Evolutionary conservation across 2,113 vertebrate genomes (phyloP).

Genomic region (Elephas maximus): DNA sequence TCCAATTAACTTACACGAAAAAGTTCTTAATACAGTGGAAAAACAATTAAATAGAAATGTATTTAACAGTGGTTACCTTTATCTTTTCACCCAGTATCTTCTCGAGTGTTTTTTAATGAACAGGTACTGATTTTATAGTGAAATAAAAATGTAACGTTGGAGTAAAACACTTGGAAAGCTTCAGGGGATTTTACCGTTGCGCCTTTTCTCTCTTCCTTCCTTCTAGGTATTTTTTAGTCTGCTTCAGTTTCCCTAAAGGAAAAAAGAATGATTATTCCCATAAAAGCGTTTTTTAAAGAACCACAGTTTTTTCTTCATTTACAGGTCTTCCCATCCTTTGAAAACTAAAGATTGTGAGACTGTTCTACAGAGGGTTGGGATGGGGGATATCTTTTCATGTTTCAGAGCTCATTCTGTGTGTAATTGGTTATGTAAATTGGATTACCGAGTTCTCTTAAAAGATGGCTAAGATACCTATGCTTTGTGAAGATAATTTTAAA

Average conservation of each 20-base stretch:
- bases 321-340: not conserved
- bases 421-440: not conserved
- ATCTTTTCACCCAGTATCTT: not conserved
- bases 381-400: not conserved
- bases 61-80: not conserved
- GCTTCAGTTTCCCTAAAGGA: not conserved
- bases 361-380: not conserved
- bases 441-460: constrained; percentile 42
- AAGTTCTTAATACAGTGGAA: not conserved
- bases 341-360: not conserved
- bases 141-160: not conserved
- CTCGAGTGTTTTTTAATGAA: not conserved
- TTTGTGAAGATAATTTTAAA: constrained; percentile 52
- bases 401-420: not conserved
- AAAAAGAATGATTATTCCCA: not conserved
- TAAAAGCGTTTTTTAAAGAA: not conserved
- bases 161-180: not conserved
- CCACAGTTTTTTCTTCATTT: not conserved
- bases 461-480: not conserved
- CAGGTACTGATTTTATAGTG: not conserved
- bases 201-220: not conserved
- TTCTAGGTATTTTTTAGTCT: not conserved
- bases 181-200: not conserved
- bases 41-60: not conserved
- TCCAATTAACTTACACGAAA: constrained; percentile 18